Base-by-base conservation (phyloP, 2,797 vertebrate genomes). In the Lepus oiostolus region DNA sequence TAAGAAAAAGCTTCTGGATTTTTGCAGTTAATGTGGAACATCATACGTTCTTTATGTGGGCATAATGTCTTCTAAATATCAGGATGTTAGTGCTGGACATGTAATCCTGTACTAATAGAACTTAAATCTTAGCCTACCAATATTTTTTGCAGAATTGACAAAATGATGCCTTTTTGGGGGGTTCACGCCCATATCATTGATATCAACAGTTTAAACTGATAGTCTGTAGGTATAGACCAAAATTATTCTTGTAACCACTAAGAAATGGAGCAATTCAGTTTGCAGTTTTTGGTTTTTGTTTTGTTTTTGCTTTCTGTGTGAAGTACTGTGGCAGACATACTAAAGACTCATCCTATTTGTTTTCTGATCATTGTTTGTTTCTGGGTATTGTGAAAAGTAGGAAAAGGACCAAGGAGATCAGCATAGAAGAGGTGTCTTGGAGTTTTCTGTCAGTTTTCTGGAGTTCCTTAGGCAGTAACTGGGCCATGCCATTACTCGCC, bases 1-100 rank as follows among this genome's bases (percentile, higher is more conserved):
- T 79, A 79, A 89, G 60, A 75, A 82, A 77, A 93, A 67, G 32
- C 71, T 52, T 85, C 26, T 96, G 9, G 35, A 67, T 70, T 89
- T 96, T 93, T 95, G 42, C 22, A 91, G 74, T 82, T 65, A 75
- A 83, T 83, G 28, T 62, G 62, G 86, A 95, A 54, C 58, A 91
- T 94, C 79, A 95, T 24, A 87, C 88, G 81, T 52, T 17, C 5
- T 88, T 88, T 77, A 77, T 79, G 14, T 95, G 79, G 9, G 72
- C 77, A 58, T 75, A 67, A 24, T 88, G 30, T 63, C 79, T 72
- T 95, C 50, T 88, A 58, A 88, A 86, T 91, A 88, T 94, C 65
- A 89, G 38, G 52, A 24, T 93, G 65, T 6, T 87, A 60, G 47
- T 94, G 26, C 54, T 91, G 83, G 63, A 94, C 91, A 85, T 88